Percentiles rank a stretch among this genome's conserved stretches.
Conservation (phyloP, 1,140 invertebrate genomes). For the Acromyrmex echinatior region DNA sequence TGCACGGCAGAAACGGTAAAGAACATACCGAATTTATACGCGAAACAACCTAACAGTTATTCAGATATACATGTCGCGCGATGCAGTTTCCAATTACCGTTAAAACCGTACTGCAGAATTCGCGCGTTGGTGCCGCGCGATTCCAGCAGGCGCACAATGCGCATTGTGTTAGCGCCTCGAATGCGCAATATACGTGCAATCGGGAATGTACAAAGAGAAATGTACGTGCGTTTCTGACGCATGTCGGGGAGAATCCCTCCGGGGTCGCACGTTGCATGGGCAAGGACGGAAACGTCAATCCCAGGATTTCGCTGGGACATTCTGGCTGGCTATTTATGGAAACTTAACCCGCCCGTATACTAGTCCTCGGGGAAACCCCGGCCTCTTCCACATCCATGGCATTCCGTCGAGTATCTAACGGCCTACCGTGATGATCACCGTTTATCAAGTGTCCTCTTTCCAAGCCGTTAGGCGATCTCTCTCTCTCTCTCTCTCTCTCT, state of each 20-base stretch:
- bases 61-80: slow-evolving; percentile 27
- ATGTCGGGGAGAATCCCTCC: slow-evolving; percentile 43
- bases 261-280: slow-evolving; percentile 32
- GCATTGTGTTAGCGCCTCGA: slow-evolving; percentile 46
- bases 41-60: slow-evolving; percentile 39
- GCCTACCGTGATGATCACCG: slow-evolving; percentile 58
- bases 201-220: slow-evolving; percentile 47
- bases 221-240: slow-evolving; percentile 43
- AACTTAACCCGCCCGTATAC: slow-evolving; percentile 59
- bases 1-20: not conserved
- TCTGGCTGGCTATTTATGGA: slow-evolving; percentile 66
- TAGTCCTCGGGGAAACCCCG: slow-evolving; percentile 32
- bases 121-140: slow-evolving; percentile 2
- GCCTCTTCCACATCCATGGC: slow-evolving; percentile 36
- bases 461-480: slow-evolving; percentile 28
- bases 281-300: slow-evolving; percentile 63
- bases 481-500: not conserved
- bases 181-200: slow-evolving; percentile 50
- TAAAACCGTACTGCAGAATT: slow-evolving; percentile 46
- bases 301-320: slow-evolving; percentile 61
- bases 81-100: slow-evolving; percentile 49
- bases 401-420: slow-evolving; percentile 37
- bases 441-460: slow-evolving; percentile 60
- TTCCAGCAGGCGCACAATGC: slow-evolving; percentile 42
- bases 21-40: not conserved